Conservation (phyloP, 2,113 vertebrate species). For the Crotophaga sulcirostris region DNA sequence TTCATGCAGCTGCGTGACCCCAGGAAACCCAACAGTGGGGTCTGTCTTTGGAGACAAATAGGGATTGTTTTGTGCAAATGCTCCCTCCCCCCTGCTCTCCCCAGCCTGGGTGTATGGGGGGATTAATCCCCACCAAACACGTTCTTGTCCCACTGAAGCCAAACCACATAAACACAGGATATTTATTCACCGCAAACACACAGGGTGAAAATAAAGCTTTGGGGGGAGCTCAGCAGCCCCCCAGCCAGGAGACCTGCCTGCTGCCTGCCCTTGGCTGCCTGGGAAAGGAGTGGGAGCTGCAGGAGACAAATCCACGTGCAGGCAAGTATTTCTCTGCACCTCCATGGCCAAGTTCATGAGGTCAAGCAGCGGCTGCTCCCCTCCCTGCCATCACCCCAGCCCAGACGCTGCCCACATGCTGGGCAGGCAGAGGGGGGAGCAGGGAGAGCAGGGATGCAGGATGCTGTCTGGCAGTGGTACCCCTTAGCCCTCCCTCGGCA, state of each 20-base stretch:
- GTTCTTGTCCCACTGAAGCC: not conserved
- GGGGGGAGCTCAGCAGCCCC: not conserved
- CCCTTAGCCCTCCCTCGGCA: not conserved
- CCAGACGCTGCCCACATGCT: fast-evolving
- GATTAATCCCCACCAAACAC: not conserved
- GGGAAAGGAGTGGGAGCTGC: not conserved
- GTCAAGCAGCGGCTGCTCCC: fast-evolving
- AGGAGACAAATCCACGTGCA: not conserved
- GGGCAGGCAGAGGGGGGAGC: not conserved
- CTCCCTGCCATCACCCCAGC: not conserved
- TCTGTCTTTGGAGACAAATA: conserved; percentile 65
- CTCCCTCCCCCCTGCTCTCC: not conserved
- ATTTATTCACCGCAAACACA: not conserved
- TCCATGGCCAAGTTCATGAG: fast-evolving
- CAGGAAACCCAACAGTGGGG: conserved; percentile 67
- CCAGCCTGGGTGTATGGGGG: not conserved
- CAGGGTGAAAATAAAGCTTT: not conserved
- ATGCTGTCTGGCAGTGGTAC: not conserved
- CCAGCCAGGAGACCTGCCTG: not conserved
- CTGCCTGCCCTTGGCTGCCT: not conserved
- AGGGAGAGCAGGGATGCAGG: not conserved
- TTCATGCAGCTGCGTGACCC: conserved; percentile 70
- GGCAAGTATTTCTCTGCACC: not conserved
- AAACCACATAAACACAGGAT: not conserved
- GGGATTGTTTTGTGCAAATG: conserved; percentile 33